A percentile compares a stretch with the other conserved stretches of the same genome.
These are phyloP conservation scores for Camponotus vicinus DNA, from an alignment of 1,140 invertebrate genomes.

Conservation along the genomic window DNA sequence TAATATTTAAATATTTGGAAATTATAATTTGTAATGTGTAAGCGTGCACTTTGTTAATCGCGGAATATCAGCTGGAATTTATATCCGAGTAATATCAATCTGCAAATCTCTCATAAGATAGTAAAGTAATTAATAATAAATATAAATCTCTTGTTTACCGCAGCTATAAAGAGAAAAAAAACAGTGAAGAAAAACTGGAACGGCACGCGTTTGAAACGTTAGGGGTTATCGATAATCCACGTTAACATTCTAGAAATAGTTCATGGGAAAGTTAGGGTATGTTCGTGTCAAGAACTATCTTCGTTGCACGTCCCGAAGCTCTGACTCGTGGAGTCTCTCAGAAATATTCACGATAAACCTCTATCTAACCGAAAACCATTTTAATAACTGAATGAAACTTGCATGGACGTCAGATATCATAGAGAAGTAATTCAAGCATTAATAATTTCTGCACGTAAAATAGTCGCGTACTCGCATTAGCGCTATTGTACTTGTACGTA, in stretches of 20 bases:
- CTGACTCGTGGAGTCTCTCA: slow-evolving; percentile 12
- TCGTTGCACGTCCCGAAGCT: slow-evolving; percentile 15
- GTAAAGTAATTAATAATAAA: not conserved
- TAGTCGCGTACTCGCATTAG: not conserved
- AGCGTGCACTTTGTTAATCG: not conserved
- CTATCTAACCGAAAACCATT: slow-evolving; percentile 24
- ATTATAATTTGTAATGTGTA: no score
- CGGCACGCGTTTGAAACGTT: not conserved
- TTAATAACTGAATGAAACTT: slow-evolving; percentile 13
- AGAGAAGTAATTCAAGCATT: slow-evolving; percentile 60
- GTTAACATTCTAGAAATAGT: slow-evolving; percentile 12
- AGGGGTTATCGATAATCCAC: not conserved
- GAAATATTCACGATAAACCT: slow-evolving; percentile 35
- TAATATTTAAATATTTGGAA: slow-evolving; percentile 28
- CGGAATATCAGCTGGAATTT: not conserved
- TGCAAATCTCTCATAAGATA: no score
- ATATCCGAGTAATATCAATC: not conserved
- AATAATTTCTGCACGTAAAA: slow-evolving; percentile 56
- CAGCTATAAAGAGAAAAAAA: not conserved
- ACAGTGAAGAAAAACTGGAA: not conserved
- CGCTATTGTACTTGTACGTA: not conserved
- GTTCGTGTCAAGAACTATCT: slow-evolving; percentile 34
- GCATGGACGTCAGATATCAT: slow-evolving; percentile 36
- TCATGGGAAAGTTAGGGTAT: slow-evolving; percentile 19
- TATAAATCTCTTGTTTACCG: not conserved